Percentiles rank a stretch among this genome's conserved stretches.
These are phyloP conservation scores for Potamarius usumacintae DNA, from an alignment of 2,113 vertebrate genomes.

Conservation along the genomic window DNA sequence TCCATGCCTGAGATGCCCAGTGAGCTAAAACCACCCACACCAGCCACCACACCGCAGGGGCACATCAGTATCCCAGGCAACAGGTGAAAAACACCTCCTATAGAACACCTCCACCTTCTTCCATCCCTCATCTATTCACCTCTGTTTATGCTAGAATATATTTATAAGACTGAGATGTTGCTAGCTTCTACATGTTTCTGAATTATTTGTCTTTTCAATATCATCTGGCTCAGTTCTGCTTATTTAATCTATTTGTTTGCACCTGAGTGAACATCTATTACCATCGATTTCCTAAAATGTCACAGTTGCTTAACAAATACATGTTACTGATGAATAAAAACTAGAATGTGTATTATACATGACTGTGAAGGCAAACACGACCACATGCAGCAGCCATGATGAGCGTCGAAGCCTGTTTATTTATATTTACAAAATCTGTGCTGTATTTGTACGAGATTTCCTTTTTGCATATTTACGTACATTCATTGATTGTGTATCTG, in stretches of 20 bases:
- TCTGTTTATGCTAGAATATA: background rate
- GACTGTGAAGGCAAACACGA: background rate
- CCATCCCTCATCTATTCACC: background rate
- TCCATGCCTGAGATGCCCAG: conserved; percentile 87
- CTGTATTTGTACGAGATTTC: background rate
- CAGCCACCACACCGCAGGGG: conserved; percentile 85
- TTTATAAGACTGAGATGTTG: background rate
- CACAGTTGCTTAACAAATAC: conserved; percentile 30
- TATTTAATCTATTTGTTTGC: conserved; percentile 32
- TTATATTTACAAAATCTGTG: background rate
- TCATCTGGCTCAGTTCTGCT: conserved; percentile 17
- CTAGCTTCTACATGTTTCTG: background rate
- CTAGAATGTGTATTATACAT: background rate
- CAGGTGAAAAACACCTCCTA: conserved; percentile 66
- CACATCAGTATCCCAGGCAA: conserved; percentile 80
- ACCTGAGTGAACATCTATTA: conserved; percentile 32
- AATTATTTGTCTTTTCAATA: conserved; percentile 32
- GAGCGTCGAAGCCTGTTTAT: background rate
- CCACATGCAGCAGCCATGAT: background rate
- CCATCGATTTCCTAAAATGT: conserved; percentile 22
- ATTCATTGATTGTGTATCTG: background rate
- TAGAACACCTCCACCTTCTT: background rate
- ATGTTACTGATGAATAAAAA: conserved; percentile 13
- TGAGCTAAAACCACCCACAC: conserved; percentile 89
- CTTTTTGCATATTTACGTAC: background rate